Base-by-base conservation (phyloP, 2,113 vertebrate genomes). In the Excalfactoria chinensis region DNA sequence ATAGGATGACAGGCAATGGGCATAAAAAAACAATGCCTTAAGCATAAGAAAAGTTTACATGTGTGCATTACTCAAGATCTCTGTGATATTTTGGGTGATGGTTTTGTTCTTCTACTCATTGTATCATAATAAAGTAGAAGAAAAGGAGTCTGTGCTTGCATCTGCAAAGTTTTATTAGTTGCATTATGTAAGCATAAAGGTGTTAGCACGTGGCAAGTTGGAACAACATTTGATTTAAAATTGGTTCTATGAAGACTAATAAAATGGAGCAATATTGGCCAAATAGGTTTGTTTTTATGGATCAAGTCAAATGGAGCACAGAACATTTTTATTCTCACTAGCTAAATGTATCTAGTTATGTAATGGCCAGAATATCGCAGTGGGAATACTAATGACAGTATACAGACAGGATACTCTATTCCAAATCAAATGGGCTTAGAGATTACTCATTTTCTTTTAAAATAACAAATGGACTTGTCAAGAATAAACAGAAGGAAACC, bases 401-500 rank as follows among this genome's bases (percentile, higher is more conserved):
- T 84, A 84, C 46, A 90, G 70, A 80, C 56, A 96, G 73, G 28
- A 13, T 8, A 63, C 35, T 94, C 69, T 62, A 23, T 72, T 90
- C 68, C 21, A 84, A 95, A 91, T 93, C 82, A 95, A 75, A 91
- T 75, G 30, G 60, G 37, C 60, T 93, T 55, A 2, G 6, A 88
- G 66, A 85, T 94, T 68, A 87, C 37, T 96, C 4, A 72, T 96
- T 96, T 97, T 95, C 44, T 93, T 95, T 94, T 95, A 86, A 72
- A 78, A 86, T 85, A 95, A 95, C 51, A 93, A 96, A 96, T 95
- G 80, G 69, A 86, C 78, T 96, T 96, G 56, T 95, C 82, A 92
- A 92, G 80, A 93, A 95, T 85, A 96, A 97, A 94, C 93, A 97
- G 95, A 96, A 97, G 88, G 88, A 72, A 88, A 67, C 26, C 32